A percentile compares a stretch with the other conserved stretches of the same genome.
Conservation (phyloP, 2,113 vertebrate species). For the Gasterosteus nipponicus region DNA sequence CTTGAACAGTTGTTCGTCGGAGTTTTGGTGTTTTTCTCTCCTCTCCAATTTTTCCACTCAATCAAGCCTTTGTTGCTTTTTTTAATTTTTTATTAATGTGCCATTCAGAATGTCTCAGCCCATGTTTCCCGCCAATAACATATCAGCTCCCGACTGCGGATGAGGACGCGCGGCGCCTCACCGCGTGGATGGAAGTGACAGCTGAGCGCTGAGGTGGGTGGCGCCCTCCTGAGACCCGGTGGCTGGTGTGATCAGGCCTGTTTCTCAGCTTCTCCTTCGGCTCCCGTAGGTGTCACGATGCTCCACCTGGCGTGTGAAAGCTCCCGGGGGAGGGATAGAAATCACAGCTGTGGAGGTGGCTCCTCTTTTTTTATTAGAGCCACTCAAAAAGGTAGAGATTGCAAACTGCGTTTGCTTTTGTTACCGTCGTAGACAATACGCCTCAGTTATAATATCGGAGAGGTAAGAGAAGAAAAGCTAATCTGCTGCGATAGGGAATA, state of each 20-base stretch:
- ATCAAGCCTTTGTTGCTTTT: constrained; percentile 14
- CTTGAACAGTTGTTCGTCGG: constrained; percentile 3
- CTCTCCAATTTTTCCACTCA: constrained; percentile 1
- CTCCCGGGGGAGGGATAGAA: constrained; percentile 44
- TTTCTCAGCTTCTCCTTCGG: constrained; percentile 70
- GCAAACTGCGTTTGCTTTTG: constrained; percentile 27
- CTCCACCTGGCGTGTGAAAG: constrained; percentile 76
- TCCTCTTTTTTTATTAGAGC: constrained; percentile 25
- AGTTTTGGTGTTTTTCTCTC: not conserved
- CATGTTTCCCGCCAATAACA: constrained; percentile 9
- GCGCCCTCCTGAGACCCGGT: constrained; percentile 62
- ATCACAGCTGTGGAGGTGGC: constrained; percentile 50
- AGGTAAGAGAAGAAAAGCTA: not conserved
- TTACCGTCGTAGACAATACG: not conserved
- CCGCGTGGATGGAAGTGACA: constrained; percentile 54
- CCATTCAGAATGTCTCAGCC: constrained; percentile 11
- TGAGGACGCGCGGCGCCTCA: constrained; percentile 13
- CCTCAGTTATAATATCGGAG: not conserved
- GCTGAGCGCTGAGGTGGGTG: constrained; percentile 59
- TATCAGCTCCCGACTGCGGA: constrained; percentile 23
- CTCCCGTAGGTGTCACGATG: constrained; percentile 70
- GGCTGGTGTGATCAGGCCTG: constrained; percentile 73
- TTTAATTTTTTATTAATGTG: constrained; percentile 3
- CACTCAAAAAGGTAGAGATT: constrained; percentile 55
- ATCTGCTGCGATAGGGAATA: not conserved